These are phyloP conservation scores for Argyresthia goedartella DNA, from an alignment of 2,888 invertebrate genomes.

Conservation along the genomic window DNA sequence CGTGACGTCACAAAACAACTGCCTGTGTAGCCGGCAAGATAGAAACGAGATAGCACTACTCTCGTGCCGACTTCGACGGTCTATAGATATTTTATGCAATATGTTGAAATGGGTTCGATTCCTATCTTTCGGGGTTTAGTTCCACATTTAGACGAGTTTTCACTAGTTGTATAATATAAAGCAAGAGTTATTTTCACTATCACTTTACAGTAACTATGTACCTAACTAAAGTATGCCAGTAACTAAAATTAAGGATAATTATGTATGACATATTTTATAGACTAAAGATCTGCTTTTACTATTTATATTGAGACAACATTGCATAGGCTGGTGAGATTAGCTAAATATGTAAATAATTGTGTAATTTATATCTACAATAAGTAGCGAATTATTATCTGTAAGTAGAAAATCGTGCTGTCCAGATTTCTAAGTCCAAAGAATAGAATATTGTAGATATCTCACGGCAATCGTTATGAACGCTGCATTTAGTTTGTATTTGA, in stretches of 20 bases:
- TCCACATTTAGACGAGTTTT: constrained; percentile 12
- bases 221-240: background rate
- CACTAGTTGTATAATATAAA: background rate
- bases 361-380: too few relatives aligned
- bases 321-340: too few relatives aligned
- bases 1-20: too few relatives aligned
- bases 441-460: constrained; percentile 14
- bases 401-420: constrained; percentile 1
- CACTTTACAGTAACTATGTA: background rate
- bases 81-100: too few relatives aligned
- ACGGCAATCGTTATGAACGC: too few relatives aligned
- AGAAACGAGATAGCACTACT: too few relatives aligned
- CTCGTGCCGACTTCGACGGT: too few relatives aligned
- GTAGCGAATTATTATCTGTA: background rate
- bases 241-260: background rate
- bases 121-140: constrained; percentile 12
- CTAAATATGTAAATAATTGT: too few relatives aligned
- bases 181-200: too few relatives aligned
- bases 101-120: too few relatives aligned
- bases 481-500: too few relatives aligned
- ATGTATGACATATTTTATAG: background rate
- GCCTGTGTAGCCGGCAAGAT: too few relatives aligned
- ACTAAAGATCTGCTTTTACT: background rate
- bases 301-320: background rate
- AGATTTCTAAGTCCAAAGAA: constrained; percentile 16